Conservation (phyloP, 2,797 vertebrate genomes). For the Eleutherodactylus coqui region DNA sequence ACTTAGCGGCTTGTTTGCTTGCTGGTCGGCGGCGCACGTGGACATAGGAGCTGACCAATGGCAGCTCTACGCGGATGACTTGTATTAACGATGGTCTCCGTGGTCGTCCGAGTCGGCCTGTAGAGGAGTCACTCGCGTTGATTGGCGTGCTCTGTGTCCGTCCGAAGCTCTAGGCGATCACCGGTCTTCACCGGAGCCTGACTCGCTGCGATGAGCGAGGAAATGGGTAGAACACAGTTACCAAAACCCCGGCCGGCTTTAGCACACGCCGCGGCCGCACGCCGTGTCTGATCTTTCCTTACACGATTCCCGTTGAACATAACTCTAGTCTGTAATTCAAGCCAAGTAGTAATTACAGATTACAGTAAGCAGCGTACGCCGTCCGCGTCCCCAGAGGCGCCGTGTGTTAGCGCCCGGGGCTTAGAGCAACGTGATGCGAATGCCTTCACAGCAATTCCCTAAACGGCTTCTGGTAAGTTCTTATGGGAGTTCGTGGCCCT, state of each 20-base stretch:
- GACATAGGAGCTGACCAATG: no score
- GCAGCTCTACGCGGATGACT: no score
- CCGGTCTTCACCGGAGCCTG: no score
- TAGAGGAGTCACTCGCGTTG: no score
- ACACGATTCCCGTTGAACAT: not conserved
- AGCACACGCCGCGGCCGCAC: not conserved
- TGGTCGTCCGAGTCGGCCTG: no score
- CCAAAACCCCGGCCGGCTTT: no score
- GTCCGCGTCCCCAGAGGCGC: not conserved
- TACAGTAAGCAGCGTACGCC: not conserved
- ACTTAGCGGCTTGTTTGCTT: no score
- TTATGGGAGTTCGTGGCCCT: not conserved
- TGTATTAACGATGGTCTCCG: no score
- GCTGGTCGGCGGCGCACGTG: no score
- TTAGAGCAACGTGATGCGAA: not conserved
- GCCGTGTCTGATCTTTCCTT: not conserved
- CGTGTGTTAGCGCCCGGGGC: not conserved
- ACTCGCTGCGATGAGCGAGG: no score
- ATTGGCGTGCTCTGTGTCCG: no score
- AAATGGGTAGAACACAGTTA: not conserved
- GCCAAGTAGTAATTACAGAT: constrained; percentile 35
- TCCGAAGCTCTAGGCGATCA: no score
- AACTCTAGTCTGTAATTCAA: not conserved
- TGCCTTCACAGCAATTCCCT: not conserved
- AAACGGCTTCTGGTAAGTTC: not conserved